Conservation (phyloP, 2,113 vertebrate species). For the Gobius niger region DNA sequence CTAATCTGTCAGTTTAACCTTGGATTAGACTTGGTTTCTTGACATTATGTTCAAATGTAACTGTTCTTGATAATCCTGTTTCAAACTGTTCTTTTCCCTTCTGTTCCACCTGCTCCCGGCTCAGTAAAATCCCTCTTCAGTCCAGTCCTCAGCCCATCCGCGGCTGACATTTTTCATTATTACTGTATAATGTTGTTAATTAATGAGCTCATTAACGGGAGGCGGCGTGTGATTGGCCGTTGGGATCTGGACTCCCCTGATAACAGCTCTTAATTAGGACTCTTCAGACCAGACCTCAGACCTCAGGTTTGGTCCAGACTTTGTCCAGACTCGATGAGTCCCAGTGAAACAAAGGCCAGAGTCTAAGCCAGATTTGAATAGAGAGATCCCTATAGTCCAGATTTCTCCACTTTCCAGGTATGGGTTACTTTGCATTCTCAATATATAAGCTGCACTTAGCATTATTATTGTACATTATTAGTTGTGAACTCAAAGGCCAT, state of each 20-base stretch:
- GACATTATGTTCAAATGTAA: neutral
- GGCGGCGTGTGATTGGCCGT: neutral
- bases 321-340: neutral
- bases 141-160: neutral
- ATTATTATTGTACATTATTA: no score
- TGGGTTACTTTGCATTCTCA: no score
- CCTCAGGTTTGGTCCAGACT: neutral
- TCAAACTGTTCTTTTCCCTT: neutral
- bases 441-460: no score
- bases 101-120: neutral
- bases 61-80: neutral
- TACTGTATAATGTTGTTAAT: neutral
- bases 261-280: slow-evolving; percentile 9
- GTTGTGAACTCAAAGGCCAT: no score
- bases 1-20: neutral
- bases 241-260: slow-evolving; percentile 7
- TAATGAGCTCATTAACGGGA: slow-evolving; percentile 4
- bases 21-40: neutral
- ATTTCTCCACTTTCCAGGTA: no score
- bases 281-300: slow-evolving; percentile 1
- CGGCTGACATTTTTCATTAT: neutral
- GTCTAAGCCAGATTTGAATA: neutral
- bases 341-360: neutral
- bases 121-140: neutral
- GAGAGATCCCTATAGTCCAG: no score